Conservation (phyloP, 1,140 invertebrate species). For the Plodia interpunctella region DNA sequence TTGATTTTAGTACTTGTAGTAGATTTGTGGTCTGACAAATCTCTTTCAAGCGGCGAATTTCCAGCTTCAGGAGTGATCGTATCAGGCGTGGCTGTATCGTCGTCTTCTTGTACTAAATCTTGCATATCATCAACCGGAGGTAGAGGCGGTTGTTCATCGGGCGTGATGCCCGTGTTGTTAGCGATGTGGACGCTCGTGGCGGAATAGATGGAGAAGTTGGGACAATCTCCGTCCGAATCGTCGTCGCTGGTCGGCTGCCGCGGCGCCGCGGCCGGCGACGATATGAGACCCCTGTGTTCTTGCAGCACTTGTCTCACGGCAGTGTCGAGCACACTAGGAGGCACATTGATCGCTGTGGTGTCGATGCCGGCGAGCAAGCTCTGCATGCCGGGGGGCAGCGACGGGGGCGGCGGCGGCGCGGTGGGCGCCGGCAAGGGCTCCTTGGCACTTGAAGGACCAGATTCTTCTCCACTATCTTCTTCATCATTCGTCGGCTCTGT, state of each 20-base stretch:
- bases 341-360: slow-evolving; percentile 36
- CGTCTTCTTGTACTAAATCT: slow-evolving; percentile 69
- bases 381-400: slow-evolving; percentile 18
- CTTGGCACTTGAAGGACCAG: slow-evolving; percentile 12
- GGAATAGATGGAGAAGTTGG: slow-evolving; percentile 90
- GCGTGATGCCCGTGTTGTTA: slow-evolving; percentile 60
- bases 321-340: slow-evolving; percentile 44
- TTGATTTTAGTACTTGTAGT: slow-evolving; percentile 18
- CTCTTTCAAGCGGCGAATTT: neutral
- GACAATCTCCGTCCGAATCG: slow-evolving; percentile 84
- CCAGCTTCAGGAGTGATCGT: neutral
- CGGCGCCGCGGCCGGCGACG: slow-evolving; percentile 25
- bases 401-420: slow-evolving; percentile 10
- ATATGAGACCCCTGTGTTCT: slow-evolving; percentile 51
- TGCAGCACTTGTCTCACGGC: slow-evolving; percentile 62
- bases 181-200: slow-evolving; percentile 87
- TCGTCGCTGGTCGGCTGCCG: slow-evolving; percentile 59
- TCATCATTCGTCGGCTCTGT: slow-evolving; percentile 80
- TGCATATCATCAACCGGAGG: slow-evolving; percentile 38
- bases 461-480: slow-evolving; percentile 59
- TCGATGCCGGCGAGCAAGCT: slow-evolving; percentile 40
- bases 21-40: neutral
- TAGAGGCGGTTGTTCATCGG: slow-evolving; percentile 20
- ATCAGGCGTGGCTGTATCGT: slow-evolving; percentile 30
- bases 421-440: slow-evolving; percentile 13